These are phyloP conservation scores for Emydoidea blandingii DNA, from an alignment of 2,797 vertebrate genomes.

Conservation along the genomic window DNA sequence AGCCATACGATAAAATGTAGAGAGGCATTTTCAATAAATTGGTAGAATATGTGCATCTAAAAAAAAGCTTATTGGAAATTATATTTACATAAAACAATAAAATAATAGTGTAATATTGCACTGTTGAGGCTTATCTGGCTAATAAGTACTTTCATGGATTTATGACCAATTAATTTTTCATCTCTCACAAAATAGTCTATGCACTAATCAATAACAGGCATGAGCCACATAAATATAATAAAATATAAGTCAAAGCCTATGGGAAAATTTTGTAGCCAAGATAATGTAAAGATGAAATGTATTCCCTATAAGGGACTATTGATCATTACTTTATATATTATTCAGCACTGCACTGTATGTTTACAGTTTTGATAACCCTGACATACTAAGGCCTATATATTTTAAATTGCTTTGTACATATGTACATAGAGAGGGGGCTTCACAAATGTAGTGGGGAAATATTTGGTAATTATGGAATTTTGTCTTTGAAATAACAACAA, in stretches of 20 bases:
- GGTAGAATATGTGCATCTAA: background rate
- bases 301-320: constrained; percentile 61
- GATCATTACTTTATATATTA: constrained; percentile 65
- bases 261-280: constrained; percentile 53
- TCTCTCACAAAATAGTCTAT: constrained; percentile 69
- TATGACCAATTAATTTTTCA: constrained; percentile 81
- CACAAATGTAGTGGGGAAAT: constrained; percentile 24
- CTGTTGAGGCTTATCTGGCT: constrained; percentile 63
- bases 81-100: constrained; percentile 55
- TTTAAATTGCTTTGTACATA: constrained; percentile 45
- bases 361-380: constrained; percentile 44
- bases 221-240: constrained; percentile 68
- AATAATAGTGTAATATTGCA: constrained; percentile 37
- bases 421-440: background rate
- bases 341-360: constrained; percentile 51
- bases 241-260: constrained; percentile 51
- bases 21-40: background rate
- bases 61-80: constrained; percentile 61
- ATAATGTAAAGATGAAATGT: constrained; percentile 60
- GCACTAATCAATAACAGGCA: constrained; percentile 65
- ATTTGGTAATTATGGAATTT: constrained; percentile 2
- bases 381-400: background rate
- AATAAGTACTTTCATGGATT: constrained; percentile 77
- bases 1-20: constrained; percentile 21
- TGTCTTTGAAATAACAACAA: constrained; percentile 25